Base-by-base conservation (phyloP, 2,797 vertebrate genomes). In the Hoplostethus mediterraneus region DNA sequence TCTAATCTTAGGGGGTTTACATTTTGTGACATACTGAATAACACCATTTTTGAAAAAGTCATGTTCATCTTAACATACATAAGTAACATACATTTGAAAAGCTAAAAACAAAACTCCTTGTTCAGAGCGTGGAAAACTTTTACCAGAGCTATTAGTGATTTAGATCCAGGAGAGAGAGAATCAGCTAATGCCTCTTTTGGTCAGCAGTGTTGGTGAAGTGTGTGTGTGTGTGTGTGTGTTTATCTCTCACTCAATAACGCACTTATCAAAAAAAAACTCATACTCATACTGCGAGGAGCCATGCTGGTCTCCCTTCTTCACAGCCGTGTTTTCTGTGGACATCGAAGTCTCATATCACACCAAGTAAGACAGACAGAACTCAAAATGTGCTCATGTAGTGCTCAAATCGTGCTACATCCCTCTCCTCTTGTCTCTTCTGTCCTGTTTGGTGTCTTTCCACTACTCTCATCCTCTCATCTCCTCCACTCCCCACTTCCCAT, bases 271-370 rank as follows among this genome's bases (percentile, higher is more conserved):
- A 60, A 57, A 60, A 33, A 13, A n/a, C n/a, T n/a, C n/a, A n/a
- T n/a, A n/a, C 10, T 12, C 75, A 47, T 0, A 63, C 76, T 62
- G 71, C 38, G 64, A 73, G 69, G 42, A 67, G 1, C 40, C 67
- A 1, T 54, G 57, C 70, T 77, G 67, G 0, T 57, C 25, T 63
- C 31, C 16, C 55, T 45, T 12, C 28, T 54, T 60, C 62, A 60
- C n/a, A 53, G 53, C 51, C 10, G 45, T 33, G 31, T 42, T 58
- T 58, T 66, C 33, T 71, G 4, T 48, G 40, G 40, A 11, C 4
- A 12, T 12, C 11, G 10, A 55, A 67, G 9, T n/a, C 25, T 30
- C n/a, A 13, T 28, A 57, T 47, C 14, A 16, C 44, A 47, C 44
- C 14, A 31, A 30, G 52, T 54, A 13, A 47, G 13, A 47, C 3